Evolutionary conservation across 2,888 invertebrate species (phyloP), one percentile per base, ranked within the genome.

Genomic region (Volucella inanis): DNA sequence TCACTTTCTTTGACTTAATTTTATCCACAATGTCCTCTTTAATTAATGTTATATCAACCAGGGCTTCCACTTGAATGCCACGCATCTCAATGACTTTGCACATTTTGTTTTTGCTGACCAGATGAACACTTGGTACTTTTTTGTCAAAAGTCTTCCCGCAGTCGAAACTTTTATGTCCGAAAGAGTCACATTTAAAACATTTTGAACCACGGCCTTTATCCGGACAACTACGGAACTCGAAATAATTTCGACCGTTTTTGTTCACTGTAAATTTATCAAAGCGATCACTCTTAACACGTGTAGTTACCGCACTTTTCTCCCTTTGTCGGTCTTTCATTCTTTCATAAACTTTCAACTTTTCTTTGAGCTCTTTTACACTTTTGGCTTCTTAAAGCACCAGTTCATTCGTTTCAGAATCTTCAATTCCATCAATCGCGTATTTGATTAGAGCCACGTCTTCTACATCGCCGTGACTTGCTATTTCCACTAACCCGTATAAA

Each of bases 171-270:
- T 22, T 10, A 47, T 71, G 43, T 43, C 70, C 50, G 14, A 59
- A 64, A 41, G 62, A 18, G 47, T 74, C 54, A 41, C 74, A 74
- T 65, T 57, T 65, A 45, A 75, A 75, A 22, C 18, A 18, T 18
- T 18, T 55, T n/a, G 65, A 47, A 38, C 75, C 75, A 15, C 54
- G 41, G 6, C 10, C 45, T 47, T 55, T 65, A 45, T 74, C 31
- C 8, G 74, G 64, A 57, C 49, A 72, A 41, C 8, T 61, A 39
- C 64, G 8, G 39, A 47, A 61, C 38, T 15, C 68, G 10, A 22
- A 54, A 64, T 15, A 55, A 54, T 31, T 22, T 1, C 31, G 47
- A n/a, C 22, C 12, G 39, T 61, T 45, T 47, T n/a, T 59, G 18
- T 18, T 49, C 49, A 49, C 8, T n/a, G 49, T 14, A 55, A 4